Evolutionary conservation across 1,140 invertebrate species (phyloP).

Genomic region (Pinna nobilis): DNA sequence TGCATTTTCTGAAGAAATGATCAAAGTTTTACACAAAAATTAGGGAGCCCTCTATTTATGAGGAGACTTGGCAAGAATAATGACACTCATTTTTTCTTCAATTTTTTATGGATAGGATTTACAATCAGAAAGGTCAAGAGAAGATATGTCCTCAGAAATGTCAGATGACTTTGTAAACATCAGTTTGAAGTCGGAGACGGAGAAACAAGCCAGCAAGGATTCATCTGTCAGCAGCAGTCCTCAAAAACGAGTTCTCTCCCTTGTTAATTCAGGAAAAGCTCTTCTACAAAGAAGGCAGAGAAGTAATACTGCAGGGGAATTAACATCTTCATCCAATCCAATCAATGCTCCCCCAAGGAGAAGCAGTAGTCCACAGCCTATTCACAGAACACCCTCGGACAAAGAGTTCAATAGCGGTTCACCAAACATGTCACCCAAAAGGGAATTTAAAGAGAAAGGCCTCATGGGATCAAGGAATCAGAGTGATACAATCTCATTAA

Average conservation of each 20-base stretch:
- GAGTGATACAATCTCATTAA: conserved; percentile 19
- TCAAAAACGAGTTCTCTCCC: conserved; percentile 30
- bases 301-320: conserved; percentile 28
- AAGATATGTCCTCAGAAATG: conserved; percentile 7
- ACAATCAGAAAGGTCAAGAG: conserved; percentile 11
- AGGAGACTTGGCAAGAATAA: no score
- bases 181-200: conserved; percentile 39
- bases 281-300: conserved; percentile 33
- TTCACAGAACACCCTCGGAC: conserved; percentile 9
- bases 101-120: not conserved
- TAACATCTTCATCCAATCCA: no score
- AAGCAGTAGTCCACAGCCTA: not conserved
- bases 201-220: not conserved
- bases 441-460: not conserved
- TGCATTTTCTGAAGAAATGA: no score
- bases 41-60: no score
- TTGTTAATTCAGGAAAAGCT: conserved; percentile 38
- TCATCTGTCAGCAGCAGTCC: conserved; percentile 17
- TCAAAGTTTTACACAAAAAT: no score
- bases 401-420: not conserved
- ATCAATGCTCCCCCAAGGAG: not conserved
- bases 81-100: no score
- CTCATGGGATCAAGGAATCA: not conserved
- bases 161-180: conserved; percentile 56
- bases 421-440: not conserved